phyloP scores from a whole-genome alignment of 1,140 invertebrate genomes.

The Achatina immaculata region DNA sequence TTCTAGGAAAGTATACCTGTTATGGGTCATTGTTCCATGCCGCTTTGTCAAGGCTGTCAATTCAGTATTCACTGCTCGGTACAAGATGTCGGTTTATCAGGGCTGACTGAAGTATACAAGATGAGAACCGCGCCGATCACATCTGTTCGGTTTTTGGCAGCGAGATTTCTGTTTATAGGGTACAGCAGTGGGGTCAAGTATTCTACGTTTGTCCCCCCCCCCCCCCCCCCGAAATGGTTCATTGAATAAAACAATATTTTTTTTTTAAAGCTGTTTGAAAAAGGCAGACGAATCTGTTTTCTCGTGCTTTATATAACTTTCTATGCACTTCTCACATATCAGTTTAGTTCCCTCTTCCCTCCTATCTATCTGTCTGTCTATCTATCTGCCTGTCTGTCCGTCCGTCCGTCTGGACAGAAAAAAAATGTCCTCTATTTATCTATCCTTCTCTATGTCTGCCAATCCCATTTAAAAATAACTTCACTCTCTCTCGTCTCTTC shows the following conservation, averaged over 20 bases:
- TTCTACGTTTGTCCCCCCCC: too few relatives aligned
- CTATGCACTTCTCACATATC: too few relatives aligned
- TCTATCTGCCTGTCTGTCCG: slow-evolving; percentile 23
- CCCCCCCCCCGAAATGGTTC: too few relatives aligned
- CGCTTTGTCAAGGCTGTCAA: background rate
- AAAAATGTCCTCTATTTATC: background rate
- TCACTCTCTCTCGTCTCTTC: background rate
- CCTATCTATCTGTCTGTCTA: slow-evolving; percentile 13
- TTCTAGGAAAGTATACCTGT: background rate
- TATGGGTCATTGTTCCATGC: background rate
- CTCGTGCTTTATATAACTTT: too few relatives aligned
- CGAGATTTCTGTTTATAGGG: too few relatives aligned
- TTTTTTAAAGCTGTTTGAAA: too few relatives aligned
- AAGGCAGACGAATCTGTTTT: too few relatives aligned
- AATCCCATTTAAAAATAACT: too few relatives aligned
- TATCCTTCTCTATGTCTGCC: background rate
- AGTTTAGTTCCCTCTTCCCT: too few relatives aligned
- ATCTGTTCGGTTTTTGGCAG: background rate
- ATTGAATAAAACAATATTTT: too few relatives aligned
- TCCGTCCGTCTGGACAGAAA: too few relatives aligned
- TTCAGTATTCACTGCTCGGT: background rate
- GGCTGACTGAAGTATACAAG: background rate
- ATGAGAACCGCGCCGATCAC: background rate
- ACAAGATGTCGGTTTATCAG: background rate
- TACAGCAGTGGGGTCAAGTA: too few relatives aligned